Conservation (phyloP, 30 jellyfish, hydroid and myxozoan genomes). For the Turritopsis dohrnii region DNA sequence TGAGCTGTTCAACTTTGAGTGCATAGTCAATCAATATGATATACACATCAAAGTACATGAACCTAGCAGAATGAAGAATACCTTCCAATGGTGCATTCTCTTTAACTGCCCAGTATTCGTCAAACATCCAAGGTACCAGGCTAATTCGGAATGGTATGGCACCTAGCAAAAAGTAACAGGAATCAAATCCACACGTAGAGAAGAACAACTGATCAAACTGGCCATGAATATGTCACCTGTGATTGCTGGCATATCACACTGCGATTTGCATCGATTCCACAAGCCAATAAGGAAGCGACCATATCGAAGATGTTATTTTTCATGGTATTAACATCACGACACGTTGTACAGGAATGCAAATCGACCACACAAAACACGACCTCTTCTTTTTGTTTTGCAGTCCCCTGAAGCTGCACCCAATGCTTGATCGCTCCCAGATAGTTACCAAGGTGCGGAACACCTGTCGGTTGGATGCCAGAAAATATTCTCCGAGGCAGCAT, state of each 20-base stretch:
- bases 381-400: slow-evolving; percentile 7
- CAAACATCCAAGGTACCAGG: slow-evolving; percentile 70
- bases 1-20: too few species aligned
- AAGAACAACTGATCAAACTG: not conserved
- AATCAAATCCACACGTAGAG: not conserved
- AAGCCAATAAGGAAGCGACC: slow-evolving; percentile 65
- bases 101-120: slow-evolving; percentile 61
- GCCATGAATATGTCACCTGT: slow-evolving; percentile 36
- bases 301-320: slow-evolving; percentile 36
- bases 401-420: slow-evolving; percentile 62
- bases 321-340: slow-evolving; percentile 37
- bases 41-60: too few species aligned
- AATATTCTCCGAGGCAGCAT: slow-evolving; percentile 39
- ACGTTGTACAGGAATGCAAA: slow-evolving; percentile 62
- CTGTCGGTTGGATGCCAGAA: slow-evolving; percentile 94
- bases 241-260: slow-evolving; percentile 84
- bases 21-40: too few species aligned
- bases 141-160: slow-evolving; percentile 62
- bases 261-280: slow-evolving; percentile 60
- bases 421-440: slow-evolving; percentile 78
- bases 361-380: slow-evolving; percentile 77
- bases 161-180: slow-evolving; percentile 33
- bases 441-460: slow-evolving; percentile 91
- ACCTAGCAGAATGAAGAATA: too few species aligned
- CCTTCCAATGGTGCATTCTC: slow-evolving; percentile 97